These are phyloP conservation scores for Dreissena polymorpha DNA, from an alignment of 1,140 invertebrate genomes.

Conservation along the genomic window DNA sequence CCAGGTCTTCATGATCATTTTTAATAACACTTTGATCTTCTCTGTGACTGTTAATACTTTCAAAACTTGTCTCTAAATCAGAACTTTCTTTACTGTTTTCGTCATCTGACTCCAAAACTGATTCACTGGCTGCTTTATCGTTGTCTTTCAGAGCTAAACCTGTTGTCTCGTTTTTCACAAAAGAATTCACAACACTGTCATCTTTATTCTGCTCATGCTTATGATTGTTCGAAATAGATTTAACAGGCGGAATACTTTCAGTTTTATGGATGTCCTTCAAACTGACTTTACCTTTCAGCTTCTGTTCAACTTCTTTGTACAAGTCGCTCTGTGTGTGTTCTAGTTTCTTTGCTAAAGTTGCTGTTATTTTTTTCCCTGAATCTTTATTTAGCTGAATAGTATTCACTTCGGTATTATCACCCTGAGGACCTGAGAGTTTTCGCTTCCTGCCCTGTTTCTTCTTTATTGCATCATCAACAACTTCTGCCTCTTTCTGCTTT, in stretches of 20 bases:
- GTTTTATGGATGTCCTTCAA: too few species aligned
- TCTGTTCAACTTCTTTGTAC: neutral
- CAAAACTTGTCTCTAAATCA: conserved; percentile 54
- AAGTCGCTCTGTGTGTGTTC: too few species aligned
- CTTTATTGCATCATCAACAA: conserved; percentile 12
- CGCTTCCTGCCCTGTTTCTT: conserved; percentile 43
- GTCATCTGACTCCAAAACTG: neutral
- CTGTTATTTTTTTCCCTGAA: conserved; percentile 4
- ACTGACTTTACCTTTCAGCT: too few species aligned
- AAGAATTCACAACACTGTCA: conserved; percentile 11
- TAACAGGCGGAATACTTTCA: too few species aligned
- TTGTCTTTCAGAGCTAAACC: too few species aligned
- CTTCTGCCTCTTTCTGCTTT: conserved; percentile 16
- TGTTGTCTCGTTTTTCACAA: neutral
- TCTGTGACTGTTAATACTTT: conserved; percentile 33
- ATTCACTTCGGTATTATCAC: conserved; percentile 23
- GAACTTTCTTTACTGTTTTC: conserved; percentile 37
- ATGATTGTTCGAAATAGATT: too few species aligned
- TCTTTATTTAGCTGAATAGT: conserved; percentile 6
- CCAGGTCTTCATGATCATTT: conserved; percentile 13
- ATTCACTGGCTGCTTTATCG: too few species aligned
- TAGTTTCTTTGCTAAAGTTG: conserved; percentile 34
- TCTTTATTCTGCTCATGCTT: too few species aligned
- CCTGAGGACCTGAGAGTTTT: conserved; percentile 35
- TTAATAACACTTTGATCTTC: conserved; percentile 6